Conservation (phyloP, 2,797 vertebrate species). For the Lophura swinhoii region DNA sequence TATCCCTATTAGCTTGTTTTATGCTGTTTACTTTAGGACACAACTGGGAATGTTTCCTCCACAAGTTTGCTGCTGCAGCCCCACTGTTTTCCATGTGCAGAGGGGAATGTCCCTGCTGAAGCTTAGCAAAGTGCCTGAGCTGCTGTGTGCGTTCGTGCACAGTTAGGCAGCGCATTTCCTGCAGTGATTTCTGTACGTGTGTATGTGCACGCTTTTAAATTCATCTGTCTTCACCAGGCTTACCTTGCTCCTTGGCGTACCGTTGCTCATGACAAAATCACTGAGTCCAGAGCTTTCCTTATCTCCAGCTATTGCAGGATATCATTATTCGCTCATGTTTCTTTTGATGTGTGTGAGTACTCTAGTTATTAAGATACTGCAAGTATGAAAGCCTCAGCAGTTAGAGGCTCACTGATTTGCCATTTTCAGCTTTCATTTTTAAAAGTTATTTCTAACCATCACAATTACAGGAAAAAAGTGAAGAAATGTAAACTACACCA, state of each 20-base stretch:
- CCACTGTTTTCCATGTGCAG: not conserved
- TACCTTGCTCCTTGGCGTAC: not conserved
- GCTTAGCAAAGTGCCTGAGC: not conserved
- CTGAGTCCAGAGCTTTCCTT: not conserved
- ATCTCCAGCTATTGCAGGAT: not conserved
- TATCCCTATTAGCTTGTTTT: constrained; percentile 36
- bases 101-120: constrained; percentile 11
- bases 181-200: not conserved
- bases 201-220: not conserved
- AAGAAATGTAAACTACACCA: not conserved
- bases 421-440: not conserved
- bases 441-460: not conserved
- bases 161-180: not conserved
- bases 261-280: not conserved
- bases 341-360: not conserved
- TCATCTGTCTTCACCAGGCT: not conserved
- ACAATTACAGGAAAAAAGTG: not conserved
- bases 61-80: not conserved
- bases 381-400: not conserved
- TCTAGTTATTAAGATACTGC: not conserved
- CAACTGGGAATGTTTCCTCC: not conserved
- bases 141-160: not conserved
- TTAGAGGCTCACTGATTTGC: not conserved
- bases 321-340: not conserved
- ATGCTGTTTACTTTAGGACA: constrained; percentile 30